These are phyloP conservation scores for Neolamprologus ventralis DNA, from an alignment of 2,113 vertebrate genomes.

Conservation along the genomic window DNA sequence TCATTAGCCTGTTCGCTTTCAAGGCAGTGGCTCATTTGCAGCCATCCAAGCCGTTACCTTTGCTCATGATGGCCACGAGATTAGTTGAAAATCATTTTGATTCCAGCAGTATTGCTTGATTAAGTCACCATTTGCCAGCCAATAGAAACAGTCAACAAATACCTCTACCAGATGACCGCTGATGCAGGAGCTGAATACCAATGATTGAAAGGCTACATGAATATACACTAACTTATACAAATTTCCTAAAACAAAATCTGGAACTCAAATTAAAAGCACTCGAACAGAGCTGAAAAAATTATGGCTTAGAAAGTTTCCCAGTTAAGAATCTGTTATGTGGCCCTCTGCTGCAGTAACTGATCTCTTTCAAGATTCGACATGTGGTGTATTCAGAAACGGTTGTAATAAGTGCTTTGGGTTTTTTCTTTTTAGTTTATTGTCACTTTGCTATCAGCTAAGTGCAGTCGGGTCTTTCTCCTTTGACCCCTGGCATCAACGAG, in stretches of 20 bases:
- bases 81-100: constrained; percentile 63
- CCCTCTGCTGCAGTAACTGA: not conserved
- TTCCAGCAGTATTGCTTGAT: constrained; percentile 51
- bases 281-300: not conserved
- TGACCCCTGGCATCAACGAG: not conserved
- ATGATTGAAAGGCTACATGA: not conserved
- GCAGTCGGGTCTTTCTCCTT: not conserved
- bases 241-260: not conserved
- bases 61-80: constrained; percentile 59
- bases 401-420: not conserved
- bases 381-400: not conserved
- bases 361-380: not conserved
- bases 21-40: constrained; percentile 51
- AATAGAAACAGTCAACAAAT: constrained; percentile 23
- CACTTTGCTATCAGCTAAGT: not conserved
- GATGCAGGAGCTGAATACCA: constrained; percentile 3
- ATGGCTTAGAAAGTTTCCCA: not conserved
- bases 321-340: not conserved
- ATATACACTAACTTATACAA: not conserved
- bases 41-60: constrained; percentile 53
- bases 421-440: not conserved
- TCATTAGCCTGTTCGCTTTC: constrained; percentile 50
- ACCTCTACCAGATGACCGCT: not conserved
- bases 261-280: not conserved
- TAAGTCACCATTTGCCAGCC: constrained; percentile 46